phyloP scores from a whole-genome alignment of 2,797 vertebrate species.

The Falco rusticolus region DNA sequence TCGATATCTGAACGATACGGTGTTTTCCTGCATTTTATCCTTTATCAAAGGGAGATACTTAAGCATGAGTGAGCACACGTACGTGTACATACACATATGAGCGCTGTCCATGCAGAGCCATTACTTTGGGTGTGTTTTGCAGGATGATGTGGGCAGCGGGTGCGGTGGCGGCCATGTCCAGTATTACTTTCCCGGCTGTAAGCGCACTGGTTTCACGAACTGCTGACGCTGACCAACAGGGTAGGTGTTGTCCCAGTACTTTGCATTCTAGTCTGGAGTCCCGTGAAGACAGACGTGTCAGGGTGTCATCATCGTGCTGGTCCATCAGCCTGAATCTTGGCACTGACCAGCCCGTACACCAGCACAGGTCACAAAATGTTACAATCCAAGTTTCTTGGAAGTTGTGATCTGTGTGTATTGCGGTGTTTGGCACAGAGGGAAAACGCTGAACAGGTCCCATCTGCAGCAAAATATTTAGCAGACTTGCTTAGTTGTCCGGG shows the following conservation, averaged over 20 bases:
- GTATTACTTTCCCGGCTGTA: constrained; percentile 88
- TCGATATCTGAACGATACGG: rapidly evolving
- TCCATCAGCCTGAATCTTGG: too few relatives aligned
- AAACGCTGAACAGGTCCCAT: rapidly evolving
- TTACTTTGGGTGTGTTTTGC: not conserved
- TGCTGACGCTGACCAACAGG: constrained; percentile 89
- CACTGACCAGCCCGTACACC: not conserved
- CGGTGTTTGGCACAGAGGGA: rapidly evolving
- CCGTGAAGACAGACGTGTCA: rapidly evolving
- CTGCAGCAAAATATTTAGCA: not conserved
- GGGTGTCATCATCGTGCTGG: rapidly evolving
- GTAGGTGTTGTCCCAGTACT: constrained; percentile 53
- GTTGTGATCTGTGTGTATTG: rapidly evolving
- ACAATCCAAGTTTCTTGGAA: not conserved
- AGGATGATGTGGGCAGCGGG: constrained; percentile 94
- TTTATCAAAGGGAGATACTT: not conserved
- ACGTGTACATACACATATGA: rapidly evolving
- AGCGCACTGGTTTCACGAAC: constrained; percentile 88
- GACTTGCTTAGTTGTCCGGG: too few relatives aligned
- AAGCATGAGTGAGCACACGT: rapidly evolving
- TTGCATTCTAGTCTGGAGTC: not conserved
- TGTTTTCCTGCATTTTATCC: not conserved
- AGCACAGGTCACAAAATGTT: not conserved
- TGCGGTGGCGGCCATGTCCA: constrained; percentile 89
- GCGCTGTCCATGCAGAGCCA: rapidly evolving